Evolutionary conservation across 2,113 vertebrate species (phyloP).

Genomic region (Felis chaus): DNA sequence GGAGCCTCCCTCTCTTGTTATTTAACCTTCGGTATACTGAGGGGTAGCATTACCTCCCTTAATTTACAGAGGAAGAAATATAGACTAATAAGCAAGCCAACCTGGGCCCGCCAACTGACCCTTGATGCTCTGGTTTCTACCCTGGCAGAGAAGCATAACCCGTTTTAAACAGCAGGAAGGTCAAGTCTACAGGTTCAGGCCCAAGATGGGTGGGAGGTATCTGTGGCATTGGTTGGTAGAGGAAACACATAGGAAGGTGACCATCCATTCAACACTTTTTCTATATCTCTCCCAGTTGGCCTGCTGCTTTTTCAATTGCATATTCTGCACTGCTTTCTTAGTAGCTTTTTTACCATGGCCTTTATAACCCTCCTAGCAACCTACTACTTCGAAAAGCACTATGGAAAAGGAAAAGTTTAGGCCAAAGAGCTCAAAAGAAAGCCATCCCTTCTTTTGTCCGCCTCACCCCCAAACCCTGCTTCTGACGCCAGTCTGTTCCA

Average conservation of each 20-base stretch:
- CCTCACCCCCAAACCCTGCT: neutral
- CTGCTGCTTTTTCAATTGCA: fast-evolving
- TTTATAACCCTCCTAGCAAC: neutral
- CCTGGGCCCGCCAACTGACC: neutral
- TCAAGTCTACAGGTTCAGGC: neutral
- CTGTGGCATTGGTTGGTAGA: neutral
- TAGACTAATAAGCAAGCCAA: neutral
- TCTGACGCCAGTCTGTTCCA: neutral
- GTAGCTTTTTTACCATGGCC: neutral
- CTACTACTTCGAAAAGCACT: neutral
- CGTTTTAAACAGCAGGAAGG: neutral
- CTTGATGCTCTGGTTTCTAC: neutral
- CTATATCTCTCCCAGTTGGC: neutral
- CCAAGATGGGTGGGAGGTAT: too few species aligned
- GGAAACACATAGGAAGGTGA: neutral
- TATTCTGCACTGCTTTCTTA: neutral
- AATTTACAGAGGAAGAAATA: neutral
- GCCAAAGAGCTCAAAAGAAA: neutral
- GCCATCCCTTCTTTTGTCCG: neutral
- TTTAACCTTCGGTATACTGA: neutral
- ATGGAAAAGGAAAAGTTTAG: neutral
- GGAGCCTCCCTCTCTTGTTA: neutral
- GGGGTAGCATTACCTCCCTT: neutral
- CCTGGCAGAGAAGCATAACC: neutral
- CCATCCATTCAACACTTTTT: neutral